Percentiles rank a stretch among this genome's conserved stretches.
phyloP scores from a whole-genome alignment of 1,140 invertebrate species.

The Babylonia areolata region DNA sequence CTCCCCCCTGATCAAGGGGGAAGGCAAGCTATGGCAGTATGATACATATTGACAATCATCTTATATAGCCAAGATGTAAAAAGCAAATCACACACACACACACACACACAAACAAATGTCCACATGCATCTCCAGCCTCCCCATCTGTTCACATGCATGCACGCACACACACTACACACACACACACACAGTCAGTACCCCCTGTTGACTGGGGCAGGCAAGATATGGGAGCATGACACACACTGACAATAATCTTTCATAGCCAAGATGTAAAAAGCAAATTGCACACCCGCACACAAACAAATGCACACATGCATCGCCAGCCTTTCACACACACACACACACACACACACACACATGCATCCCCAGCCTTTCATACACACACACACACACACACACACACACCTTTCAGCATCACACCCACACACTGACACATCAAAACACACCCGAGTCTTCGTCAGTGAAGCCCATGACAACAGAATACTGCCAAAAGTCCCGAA shows the following conservation, averaged over 20 bases:
- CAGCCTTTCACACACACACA: background rate
- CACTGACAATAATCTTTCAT: too few relatives aligned
- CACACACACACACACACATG: too few relatives aligned
- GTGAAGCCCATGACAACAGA: conserved; percentile 99
- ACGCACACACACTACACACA: background rate
- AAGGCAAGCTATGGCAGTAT: too few relatives aligned
- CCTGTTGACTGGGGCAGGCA: too few relatives aligned
- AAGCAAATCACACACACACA: background rate
- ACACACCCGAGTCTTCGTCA: conserved; percentile 84
- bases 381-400: background rate
- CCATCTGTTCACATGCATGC: background rate
- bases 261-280: too few relatives aligned
- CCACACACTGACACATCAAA: conserved; percentile 76
- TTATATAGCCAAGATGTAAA: background rate
- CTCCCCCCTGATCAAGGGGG: too few relatives aligned
- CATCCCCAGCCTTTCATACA: conserved; percentile 68
- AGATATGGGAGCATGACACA: background rate
- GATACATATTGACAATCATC: too few relatives aligned
- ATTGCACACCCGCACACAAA: conserved; percentile 78
- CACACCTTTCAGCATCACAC: background rate
- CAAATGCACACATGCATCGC: background rate
- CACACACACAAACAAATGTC: background rate
- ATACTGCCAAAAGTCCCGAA: conserved; percentile 99
- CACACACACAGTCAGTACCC: too few relatives aligned
- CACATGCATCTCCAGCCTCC: conserved; percentile 78